Evolutionary conservation across 2,113 vertebrate genomes (phyloP).

Genomic region (Orycteropus afer): DNA sequence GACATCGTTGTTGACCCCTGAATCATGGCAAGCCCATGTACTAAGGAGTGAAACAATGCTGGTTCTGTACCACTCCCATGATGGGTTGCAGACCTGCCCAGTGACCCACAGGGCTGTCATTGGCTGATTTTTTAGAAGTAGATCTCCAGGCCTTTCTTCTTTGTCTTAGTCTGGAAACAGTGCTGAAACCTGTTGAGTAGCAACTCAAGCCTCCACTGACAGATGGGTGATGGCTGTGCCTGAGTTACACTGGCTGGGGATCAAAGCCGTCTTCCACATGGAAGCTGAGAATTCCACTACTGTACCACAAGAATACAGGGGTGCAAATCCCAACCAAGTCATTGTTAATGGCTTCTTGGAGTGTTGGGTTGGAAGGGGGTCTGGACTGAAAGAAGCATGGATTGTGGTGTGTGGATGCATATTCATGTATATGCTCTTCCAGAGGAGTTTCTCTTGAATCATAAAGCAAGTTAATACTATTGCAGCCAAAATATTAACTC

Average conservation of each 20-base stretch:
- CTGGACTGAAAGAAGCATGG: not conserved
- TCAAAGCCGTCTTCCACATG: not conserved
- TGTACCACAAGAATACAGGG: not conserved
- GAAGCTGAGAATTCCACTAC: too few relatives aligned
- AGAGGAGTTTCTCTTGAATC: not conserved
- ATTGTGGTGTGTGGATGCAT: not conserved
- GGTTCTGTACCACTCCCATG: not conserved
- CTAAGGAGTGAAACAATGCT: not conserved
- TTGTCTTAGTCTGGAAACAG: not conserved
- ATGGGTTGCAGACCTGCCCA: not conserved
- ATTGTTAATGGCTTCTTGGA: not conserved
- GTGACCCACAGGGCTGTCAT: not conserved
- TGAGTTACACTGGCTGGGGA: not conserved
- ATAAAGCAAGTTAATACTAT: not conserved
- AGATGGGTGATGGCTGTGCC: not conserved
- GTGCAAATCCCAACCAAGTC: not conserved
- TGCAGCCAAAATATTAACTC: conserved; percentile 19
- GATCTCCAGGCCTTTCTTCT: not conserved
- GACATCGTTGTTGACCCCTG: not conserved
- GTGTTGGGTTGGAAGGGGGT: not conserved
- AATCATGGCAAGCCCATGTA: not conserved
- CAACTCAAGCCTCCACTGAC: not conserved
- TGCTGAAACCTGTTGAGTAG: not conserved
- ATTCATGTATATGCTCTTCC: not conserved
- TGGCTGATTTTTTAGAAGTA: not conserved